phyloP scores from a whole-genome alignment of 1,140 invertebrate genomes.

The Drosophila tristis region DNA sequence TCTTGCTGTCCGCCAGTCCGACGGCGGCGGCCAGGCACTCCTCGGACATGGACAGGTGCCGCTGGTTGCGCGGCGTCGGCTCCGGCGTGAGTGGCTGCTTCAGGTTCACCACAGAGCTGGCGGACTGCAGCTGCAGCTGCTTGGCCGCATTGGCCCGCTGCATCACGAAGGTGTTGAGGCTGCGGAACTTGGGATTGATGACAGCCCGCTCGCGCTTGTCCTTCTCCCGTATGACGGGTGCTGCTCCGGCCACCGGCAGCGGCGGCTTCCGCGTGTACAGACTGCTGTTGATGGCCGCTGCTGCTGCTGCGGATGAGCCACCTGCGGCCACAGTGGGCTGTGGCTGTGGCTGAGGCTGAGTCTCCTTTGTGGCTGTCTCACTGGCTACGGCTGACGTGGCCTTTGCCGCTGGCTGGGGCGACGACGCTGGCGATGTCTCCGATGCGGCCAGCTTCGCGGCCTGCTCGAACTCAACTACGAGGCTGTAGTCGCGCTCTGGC shows the following conservation, averaged over 20 bases:
- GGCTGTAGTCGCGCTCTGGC: conserved; percentile 78
- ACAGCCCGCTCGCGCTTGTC: conserved; percentile 90
- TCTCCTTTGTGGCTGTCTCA: conserved; percentile 17
- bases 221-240: conserved; percentile 89
- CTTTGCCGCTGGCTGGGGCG: conserved; percentile 27
- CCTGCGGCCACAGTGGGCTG: not conserved
- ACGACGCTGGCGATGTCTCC: too few relatives aligned
- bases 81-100: conserved; percentile 85
- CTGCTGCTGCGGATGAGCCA: conserved; percentile 9
- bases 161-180: conserved; percentile 82
- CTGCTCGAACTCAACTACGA: conserved; percentile 76
- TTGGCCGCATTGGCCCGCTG: conserved; percentile 77
- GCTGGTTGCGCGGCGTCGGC: conserved; percentile 86
- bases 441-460: conserved; percentile 46
- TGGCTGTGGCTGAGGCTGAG: not conserved
- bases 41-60: conserved; percentile 89
- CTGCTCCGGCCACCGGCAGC: conserved; percentile 85
- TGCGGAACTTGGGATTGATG: conserved; percentile 87
- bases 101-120: conserved; percentile 74
- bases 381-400: conserved; percentile 13
- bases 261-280: conserved; percentile 86
- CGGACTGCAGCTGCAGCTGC: conserved; percentile 72
- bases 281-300: conserved; percentile 78
- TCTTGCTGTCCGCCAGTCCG: conserved; percentile 79
- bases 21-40: conserved; percentile 86